A percentile compares a stretch with the other conserved stretches of the same genome.
Evolutionary conservation across 2,888 invertebrate species (phyloP).

Genomic region (Anoncus sp.): DNA sequence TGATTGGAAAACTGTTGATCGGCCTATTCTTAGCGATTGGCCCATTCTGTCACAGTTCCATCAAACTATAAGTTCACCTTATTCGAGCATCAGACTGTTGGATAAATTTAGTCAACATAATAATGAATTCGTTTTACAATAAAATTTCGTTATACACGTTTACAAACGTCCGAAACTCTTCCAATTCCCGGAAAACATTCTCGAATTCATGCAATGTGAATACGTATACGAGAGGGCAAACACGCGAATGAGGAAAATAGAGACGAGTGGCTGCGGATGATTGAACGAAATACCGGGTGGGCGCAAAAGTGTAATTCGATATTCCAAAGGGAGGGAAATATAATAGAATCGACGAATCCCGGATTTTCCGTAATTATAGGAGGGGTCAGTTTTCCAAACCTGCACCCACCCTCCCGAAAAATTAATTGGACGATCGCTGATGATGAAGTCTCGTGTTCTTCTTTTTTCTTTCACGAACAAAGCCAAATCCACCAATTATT

Average conservation of each 20-base stretch:
- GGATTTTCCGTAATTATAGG: constrained; percentile 61
- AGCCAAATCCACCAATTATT: constrained; percentile 58
- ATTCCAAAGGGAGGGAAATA: constrained; percentile 63
- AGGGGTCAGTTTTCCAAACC: constrained; percentile 62
- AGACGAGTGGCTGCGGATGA: constrained; percentile 45
- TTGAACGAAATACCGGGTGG: constrained; percentile 52
- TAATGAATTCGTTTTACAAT: too few relatives aligned
- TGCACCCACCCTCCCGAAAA: constrained; percentile 51
- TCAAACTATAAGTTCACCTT: too few relatives aligned
- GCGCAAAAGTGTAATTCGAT: constrained; percentile 70
- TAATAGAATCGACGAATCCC: constrained; percentile 56
- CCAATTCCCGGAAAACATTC: constrained; percentile 24
- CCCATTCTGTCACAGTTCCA: too few relatives aligned
- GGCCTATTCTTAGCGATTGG: too few relatives aligned
- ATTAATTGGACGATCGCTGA: constrained; percentile 65
- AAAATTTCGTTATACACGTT: too few relatives aligned
- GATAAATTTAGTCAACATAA: too few relatives aligned
- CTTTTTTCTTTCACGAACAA: constrained; percentile 58
- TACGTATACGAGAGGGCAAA: not conserved
- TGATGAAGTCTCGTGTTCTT: constrained; percentile 50
- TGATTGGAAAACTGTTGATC: too few relatives aligned
- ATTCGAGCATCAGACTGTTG: too few relatives aligned
- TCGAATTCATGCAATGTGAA: constrained; percentile 8
- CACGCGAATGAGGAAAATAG: not conserved
- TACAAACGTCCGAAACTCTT: constrained; percentile 20